These are phyloP conservation scores for Festucalex cinctus DNA, from an alignment of 2,113 vertebrate genomes.

Conservation along the genomic window DNA sequence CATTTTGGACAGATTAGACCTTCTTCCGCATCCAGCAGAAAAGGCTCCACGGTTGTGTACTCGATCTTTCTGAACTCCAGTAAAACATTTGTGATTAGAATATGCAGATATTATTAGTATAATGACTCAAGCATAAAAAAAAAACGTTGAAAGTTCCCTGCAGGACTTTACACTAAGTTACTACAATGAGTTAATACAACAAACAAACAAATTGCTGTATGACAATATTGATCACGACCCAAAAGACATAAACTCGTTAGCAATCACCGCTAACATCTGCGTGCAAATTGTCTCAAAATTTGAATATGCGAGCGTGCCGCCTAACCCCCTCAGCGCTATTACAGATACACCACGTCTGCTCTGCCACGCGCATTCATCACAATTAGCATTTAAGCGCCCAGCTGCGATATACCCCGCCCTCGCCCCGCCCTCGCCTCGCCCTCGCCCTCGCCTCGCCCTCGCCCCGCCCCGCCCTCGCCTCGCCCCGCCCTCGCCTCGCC, in stretches of 20 bases:
- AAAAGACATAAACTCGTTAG: background rate
- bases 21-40: too few species aligned
- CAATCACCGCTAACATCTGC: slow-evolving; percentile 19
- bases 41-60: too few species aligned
- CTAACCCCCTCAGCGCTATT: slow-evolving; percentile 42
- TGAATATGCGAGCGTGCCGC: slow-evolving; percentile 37
- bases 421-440: slow-evolving; percentile 17
- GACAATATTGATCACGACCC: slow-evolving; percentile 12
- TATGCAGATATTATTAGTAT: too few species aligned
- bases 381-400: slow-evolving; percentile 51
- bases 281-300: slow-evolving; percentile 37
- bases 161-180: too few species aligned
- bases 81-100: too few species aligned
- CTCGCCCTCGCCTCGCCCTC: slow-evolving; percentile 22
- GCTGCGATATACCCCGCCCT: slow-evolving; percentile 14
- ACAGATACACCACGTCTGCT: slow-evolving; percentile 32
- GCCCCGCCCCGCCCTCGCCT: slow-evolving; percentile 27
- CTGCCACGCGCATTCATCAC: slow-evolving; percentile 55
- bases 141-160: too few species aligned
- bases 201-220: background rate
- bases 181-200: too few species aligned
- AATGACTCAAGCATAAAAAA: too few species aligned
- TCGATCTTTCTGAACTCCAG: too few species aligned
- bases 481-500: slow-evolving; percentile 21
- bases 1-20: too few species aligned